Evolutionary conservation across 2,888 invertebrate species (phyloP).

Genomic region (Agrotis segetum): DNA sequence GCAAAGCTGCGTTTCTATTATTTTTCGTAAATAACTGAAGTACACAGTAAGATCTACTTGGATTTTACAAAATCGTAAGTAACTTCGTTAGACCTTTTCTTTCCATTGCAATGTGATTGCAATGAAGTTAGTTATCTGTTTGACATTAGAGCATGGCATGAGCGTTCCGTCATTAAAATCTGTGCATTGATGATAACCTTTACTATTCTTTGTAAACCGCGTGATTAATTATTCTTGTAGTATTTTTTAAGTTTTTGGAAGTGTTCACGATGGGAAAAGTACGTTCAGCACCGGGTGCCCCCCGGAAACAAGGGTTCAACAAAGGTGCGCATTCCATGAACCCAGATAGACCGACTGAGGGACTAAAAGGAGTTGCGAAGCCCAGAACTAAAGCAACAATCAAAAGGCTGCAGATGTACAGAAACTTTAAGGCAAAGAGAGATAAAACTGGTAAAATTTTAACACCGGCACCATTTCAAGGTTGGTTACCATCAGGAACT

Average conservation of each 20-base stretch:
- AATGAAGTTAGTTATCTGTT: constrained; percentile 58
- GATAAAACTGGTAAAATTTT: constrained; percentile 97
- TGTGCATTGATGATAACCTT: constrained; percentile 60
- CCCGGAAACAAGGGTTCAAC: constrained; percentile 96
- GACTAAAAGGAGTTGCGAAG: constrained; percentile 96
- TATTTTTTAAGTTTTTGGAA: constrained; percentile 28
- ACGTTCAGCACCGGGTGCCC: constrained; percentile 93
- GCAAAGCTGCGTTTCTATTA: constrained; percentile 1
- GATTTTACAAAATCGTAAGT: constrained; percentile 36
- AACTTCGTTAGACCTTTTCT: constrained; percentile 15
- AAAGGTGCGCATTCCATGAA: constrained; percentile 98
- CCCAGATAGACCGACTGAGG: constrained; percentile 95
- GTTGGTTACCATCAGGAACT: constrained; percentile 96
- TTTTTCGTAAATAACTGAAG: neutral
- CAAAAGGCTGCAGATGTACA: constrained; percentile 99
- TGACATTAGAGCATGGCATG: constrained; percentile 54
- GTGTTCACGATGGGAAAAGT: constrained; percentile 93
- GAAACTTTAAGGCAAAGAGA: constrained; percentile 98
- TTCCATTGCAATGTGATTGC: too few relatives aligned
- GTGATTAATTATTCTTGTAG: constrained; percentile 52
- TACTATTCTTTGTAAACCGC: constrained; percentile 39
- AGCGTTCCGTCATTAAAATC: constrained; percentile 20
- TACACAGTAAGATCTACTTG: neutral
- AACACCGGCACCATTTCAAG: constrained; percentile 99
- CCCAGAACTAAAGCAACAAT: constrained; percentile 98